phyloP scores from a whole-genome alignment of 2,113 vertebrate genomes.

The Pangasianodon gigas region DNA sequence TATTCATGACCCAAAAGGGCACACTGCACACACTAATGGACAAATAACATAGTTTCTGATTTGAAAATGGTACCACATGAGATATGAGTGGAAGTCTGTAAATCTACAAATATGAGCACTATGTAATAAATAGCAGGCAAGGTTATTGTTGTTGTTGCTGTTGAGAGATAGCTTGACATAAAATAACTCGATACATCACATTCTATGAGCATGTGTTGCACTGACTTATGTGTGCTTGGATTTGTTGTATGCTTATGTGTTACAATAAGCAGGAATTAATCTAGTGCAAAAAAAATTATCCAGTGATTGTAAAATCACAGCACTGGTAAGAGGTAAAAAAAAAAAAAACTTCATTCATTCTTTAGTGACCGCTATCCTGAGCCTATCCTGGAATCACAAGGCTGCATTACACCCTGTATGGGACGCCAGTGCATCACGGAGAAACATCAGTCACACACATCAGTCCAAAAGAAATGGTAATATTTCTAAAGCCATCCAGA shows the following conservation, averaged over 20 bases:
- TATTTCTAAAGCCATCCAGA: not conserved
- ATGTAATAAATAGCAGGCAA: not conserved
- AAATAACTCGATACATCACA: no score
- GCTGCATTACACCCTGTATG: not conserved
- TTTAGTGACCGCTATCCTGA: not conserved
- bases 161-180: not conserved
- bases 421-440: not conserved
- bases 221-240: not conserved
- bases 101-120: not conserved
- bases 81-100: not conserved
- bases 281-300: no score
- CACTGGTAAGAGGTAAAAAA: not conserved
- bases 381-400: not conserved
- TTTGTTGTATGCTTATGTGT: no score
- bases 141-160: accelerated
- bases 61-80: not conserved
- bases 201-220: not conserved
- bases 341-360: not conserved
- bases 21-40: not conserved
- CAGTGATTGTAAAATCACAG: not conserved
- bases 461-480: not conserved
- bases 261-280: no score
- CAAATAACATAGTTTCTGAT: not conserved
- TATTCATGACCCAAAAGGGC: not conserved
- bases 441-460: not conserved